These are phyloP conservation scores for Pelochelys cantorii DNA, from an alignment of 2,797 vertebrate species.

Conservation along the genomic window DNA sequence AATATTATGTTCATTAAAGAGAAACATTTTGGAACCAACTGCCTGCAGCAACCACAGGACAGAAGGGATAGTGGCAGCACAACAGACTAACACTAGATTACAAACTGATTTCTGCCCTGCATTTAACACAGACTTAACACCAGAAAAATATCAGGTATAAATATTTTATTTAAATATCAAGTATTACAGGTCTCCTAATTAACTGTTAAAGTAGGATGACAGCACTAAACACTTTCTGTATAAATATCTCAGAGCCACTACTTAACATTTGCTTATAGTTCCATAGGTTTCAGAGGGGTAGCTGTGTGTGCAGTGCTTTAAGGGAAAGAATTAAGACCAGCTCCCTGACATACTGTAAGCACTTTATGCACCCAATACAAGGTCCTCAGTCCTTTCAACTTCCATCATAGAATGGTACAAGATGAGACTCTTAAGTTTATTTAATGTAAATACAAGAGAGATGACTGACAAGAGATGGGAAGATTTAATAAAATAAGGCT, in stretches of 20 bases:
- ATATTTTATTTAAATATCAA: neutral
- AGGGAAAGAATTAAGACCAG: accelerated
- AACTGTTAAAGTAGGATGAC: neutral
- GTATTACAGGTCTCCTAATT: neutral
- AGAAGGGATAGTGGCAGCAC: neutral
- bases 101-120: neutral
- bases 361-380: neutral
- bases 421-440: neutral
- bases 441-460: neutral
- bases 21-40: neutral
- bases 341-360: neutral
- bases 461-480: neutral
- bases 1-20: neutral
- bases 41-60: neutral
- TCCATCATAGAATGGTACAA: accelerated
- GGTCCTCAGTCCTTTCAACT: neutral
- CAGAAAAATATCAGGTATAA: neutral
- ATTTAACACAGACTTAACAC: neutral
- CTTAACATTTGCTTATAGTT: accelerated
- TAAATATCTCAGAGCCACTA: neutral
- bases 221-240: neutral
- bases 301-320: accelerated
- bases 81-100: neutral
- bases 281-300: neutral
- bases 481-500: neutral